Conservation (phyloP, 2,113 vertebrate genomes). For the Tiliqua scincoides region DNA sequence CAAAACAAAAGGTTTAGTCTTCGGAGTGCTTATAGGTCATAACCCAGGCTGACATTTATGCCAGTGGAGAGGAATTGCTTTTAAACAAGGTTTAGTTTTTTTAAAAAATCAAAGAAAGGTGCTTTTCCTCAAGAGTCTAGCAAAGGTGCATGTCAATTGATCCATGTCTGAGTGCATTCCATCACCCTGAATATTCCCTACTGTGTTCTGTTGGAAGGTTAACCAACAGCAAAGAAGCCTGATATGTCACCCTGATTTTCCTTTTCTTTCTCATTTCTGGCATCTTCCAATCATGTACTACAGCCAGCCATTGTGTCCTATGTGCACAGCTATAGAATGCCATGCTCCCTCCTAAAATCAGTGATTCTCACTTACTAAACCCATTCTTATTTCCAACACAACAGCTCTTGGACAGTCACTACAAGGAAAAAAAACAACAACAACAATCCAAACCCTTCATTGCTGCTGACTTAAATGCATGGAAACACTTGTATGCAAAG, state of each 20-base stretch:
- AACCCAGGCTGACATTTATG: background rate
- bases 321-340: background rate
- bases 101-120: constrained; percentile 2
- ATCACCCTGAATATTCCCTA: constrained; percentile 15
- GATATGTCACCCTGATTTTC: background rate
- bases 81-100: background rate
- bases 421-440: background rate
- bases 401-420: background rate
- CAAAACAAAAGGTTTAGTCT: constrained; percentile 69
- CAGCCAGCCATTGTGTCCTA: background rate
- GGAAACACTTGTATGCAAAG: background rate
- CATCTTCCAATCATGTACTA: background rate
- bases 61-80: constrained; percentile 10
- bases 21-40: constrained; percentile 69
- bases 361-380: background rate
- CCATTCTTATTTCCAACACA: background rate
- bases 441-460: background rate
- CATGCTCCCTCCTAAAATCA: background rate
- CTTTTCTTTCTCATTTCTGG: background rate
- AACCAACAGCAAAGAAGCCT: background rate
- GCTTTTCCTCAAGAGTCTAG: constrained; percentile 16
- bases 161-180: background rate
- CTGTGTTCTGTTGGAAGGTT: background rate
- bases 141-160: constrained; percentile 15
- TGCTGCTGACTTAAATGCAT: background rate